Evolutionary conservation across 1,140 invertebrate genomes (phyloP).

Genomic region (Leptinotarsa undecemlineata): DNA sequence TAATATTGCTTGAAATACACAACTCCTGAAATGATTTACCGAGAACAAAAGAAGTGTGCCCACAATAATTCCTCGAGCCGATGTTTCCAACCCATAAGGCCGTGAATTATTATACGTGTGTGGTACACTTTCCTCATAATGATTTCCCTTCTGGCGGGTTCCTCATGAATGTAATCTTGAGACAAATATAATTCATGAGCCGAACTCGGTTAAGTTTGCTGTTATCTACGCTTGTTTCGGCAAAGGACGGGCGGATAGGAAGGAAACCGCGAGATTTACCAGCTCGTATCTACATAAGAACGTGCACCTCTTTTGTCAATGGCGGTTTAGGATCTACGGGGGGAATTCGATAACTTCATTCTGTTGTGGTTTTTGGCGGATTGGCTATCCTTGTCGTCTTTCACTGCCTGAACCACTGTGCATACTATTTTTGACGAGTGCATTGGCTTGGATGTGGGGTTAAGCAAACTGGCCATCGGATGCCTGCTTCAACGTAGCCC

Average conservation of each 20-base stretch:
- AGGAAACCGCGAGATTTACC: conserved; percentile 5
- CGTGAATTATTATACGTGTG: neutral
- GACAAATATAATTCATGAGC: conserved; percentile 6
- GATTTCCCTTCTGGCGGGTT: neutral
- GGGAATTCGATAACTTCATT: neutral
- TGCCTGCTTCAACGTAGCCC: too few relatives aligned
- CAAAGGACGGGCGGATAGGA: neutral
- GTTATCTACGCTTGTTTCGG: neutral
- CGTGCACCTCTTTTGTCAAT: neutral
- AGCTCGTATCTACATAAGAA: neutral
- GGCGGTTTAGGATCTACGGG: neutral
- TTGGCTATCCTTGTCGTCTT: too few relatives aligned
- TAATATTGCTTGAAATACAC: neutral
- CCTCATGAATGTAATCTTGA: conserved; percentile 3
- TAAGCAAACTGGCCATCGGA: too few relatives aligned
- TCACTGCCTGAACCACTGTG: too few relatives aligned
- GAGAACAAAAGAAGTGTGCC: neutral
- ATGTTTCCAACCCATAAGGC: neutral
- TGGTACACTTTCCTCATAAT: conserved; percentile 2
- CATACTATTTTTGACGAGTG: too few relatives aligned
- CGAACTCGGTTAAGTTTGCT: conserved; percentile 5
- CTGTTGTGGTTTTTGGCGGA: too few relatives aligned
- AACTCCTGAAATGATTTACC: neutral
- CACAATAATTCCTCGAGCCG: neutral
- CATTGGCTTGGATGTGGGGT: too few relatives aligned